These are phyloP conservation scores for Sardinella longiceps DNA, from an alignment of 2,797 vertebrate species.

Conservation along the genomic window DNA sequence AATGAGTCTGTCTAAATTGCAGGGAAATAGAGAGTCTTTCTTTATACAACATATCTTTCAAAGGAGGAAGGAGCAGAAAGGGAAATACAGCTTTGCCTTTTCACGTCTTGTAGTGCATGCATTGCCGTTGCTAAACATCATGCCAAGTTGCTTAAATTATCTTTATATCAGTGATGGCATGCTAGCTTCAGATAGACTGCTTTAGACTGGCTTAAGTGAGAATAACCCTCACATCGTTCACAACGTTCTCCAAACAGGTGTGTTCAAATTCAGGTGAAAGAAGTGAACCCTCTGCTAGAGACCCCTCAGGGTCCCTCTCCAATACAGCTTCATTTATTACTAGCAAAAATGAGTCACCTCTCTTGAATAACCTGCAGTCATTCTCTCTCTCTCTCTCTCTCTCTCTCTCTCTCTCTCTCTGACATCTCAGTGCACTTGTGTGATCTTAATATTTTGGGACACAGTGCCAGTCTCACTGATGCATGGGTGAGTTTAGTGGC, in stretches of 20 bases:
- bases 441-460: not conserved
- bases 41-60: not conserved
- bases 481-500: not conserved
- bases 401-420: not conserved
- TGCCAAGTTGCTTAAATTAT: not conserved
- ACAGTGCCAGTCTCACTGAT: not conserved
- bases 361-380: not conserved
- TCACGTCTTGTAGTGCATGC: not conserved
- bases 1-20: not conserved
- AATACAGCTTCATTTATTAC: not conserved
- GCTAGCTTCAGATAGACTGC: not conserved
- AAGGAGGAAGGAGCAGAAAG: not conserved
- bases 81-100: not conserved
- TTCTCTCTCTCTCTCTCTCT: not conserved
- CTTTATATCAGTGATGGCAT: not conserved
- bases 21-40: not conserved
- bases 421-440: constrained; percentile 9
- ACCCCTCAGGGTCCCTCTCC: not conserved
- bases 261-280: not conserved
- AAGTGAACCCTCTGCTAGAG: not conserved
- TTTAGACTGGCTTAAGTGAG: not conserved
- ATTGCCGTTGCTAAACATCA: not conserved
- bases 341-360: not conserved
- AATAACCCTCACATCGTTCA: not conserved
- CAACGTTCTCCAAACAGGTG: not conserved